Evolutionary conservation across 2,113 vertebrate genomes (phyloP), one percentile per base, ranked within the genome.

Genomic region (Colius striatus): DNA sequence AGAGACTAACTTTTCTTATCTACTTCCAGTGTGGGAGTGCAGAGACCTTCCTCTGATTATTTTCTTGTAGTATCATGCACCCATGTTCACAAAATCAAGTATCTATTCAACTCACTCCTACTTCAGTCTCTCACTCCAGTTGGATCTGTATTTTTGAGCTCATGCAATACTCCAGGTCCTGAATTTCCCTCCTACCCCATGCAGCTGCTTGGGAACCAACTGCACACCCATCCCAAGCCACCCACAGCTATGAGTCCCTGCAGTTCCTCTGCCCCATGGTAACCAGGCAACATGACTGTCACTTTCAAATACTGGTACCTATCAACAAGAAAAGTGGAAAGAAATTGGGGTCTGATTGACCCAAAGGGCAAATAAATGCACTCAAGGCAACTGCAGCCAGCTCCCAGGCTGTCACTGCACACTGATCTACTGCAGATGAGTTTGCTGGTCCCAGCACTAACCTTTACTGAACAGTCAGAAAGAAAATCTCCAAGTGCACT

Each of bases 371-470:
- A 75, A 63, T 2, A 67, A 75, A 63, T 2, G 10, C 11, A 51
- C 16, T 7, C 0, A 2, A 74, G n/a, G 48, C 55, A 30, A 18
- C 17, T 3, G 5, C 58, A 77, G 21, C 20, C 19, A 27, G 25
- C 5, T 10, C n/a, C 45, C 0, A 0, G 21, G 12, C 16, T 48
- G 13, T 7, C 54, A 16, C 51, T 23, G 51, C 55, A 43, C 25
- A 57, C 10, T 11, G 63, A 48, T 38, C 23, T 38, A 34, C 26
- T 66, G 67, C 50, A 68, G n/a, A 8, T 9, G 60, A 65, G 41
- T 65, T 80, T 23, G 57, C 53, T 36, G 30, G 66, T 54, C 54
- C 47, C 47, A 60, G 47, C 8, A 16, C 13, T 43, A 51, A 71
- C 36, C 41, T 55, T 26, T 53, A 60, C 57, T 65, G 45, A 72